phyloP scores from a whole-genome alignment of 2,113 vertebrate species.

The Melanotaenia duboulayi region DNA sequence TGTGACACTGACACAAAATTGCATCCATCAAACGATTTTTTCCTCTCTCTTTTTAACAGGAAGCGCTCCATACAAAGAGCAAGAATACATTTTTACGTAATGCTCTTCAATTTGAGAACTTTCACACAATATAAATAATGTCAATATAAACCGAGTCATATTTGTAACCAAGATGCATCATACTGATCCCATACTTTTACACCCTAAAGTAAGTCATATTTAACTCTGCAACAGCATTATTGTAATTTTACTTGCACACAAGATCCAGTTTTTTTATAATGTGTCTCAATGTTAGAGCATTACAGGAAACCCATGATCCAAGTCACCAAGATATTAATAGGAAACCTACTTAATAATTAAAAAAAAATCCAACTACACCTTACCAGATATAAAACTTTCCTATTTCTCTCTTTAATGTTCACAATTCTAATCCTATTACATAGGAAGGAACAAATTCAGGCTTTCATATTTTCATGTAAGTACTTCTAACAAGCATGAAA shows the following conservation, averaged over 20 bases:
- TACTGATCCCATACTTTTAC: background rate
- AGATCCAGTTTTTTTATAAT: background rate
- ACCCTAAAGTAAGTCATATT: background rate
- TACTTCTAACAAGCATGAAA: constrained; percentile 36
- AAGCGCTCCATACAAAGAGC: too few relatives aligned
- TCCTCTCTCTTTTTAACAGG: too few relatives aligned
- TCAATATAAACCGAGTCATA: too few relatives aligned
- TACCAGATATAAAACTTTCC: constrained; percentile 41
- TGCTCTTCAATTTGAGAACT: constrained; percentile 5
- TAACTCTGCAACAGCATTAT: background rate
- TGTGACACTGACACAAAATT: too few relatives aligned
- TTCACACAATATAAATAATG: background rate
- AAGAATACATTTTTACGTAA: background rate
- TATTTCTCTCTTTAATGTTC: constrained; percentile 42
- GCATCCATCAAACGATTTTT: too few relatives aligned
- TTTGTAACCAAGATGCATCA: background rate
- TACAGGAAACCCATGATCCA: background rate
- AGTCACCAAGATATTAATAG: background rate
- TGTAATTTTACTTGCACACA: background rate
- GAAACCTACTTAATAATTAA: constrained; percentile 2
- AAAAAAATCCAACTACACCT: constrained; percentile 44
- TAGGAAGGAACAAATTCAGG: constrained; percentile 28
- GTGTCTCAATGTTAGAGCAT: background rate
- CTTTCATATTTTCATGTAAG: constrained; percentile 35
- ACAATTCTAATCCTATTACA: constrained; percentile 67